Evolutionary conservation across 2,888 invertebrate genomes (phyloP).

Genomic region (Clistopyga incitator): DNA sequence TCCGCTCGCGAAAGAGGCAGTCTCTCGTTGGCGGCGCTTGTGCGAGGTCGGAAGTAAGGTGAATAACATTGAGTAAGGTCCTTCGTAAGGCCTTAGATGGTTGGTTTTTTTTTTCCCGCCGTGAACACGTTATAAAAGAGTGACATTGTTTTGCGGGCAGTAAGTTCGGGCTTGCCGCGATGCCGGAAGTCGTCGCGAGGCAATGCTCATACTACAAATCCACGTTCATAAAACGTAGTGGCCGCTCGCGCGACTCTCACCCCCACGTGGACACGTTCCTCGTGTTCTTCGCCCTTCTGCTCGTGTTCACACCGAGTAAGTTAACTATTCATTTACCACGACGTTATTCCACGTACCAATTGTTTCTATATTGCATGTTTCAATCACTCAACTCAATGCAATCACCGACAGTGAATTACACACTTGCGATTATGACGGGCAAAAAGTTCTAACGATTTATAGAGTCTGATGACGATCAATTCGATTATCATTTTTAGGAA

Average conservation of each 20-base stretch:
- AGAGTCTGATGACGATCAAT: no score
- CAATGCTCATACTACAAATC: slow-evolving; percentile 67
- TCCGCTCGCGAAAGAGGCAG: slow-evolving; percentile 70
- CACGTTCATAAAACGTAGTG: slow-evolving; percentile 57
- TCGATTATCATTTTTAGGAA: no score
- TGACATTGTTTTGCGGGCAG: slow-evolving; percentile 18
- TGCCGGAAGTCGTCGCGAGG: slow-evolving; percentile 67
- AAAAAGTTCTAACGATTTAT: no score
- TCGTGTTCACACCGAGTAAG: slow-evolving; percentile 72
- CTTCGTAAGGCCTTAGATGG: slow-evolving; percentile 8
- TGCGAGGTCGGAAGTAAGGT: slow-evolving; percentile 69
- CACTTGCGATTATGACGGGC: no score
- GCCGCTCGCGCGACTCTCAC: slow-evolving; percentile 63
- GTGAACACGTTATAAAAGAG: neutral
- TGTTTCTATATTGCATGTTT: neutral
- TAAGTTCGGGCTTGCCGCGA: slow-evolving; percentile 66
- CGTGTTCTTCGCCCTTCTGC: slow-evolving; percentile 72
- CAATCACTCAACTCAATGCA: no score
- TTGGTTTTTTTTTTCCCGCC: slow-evolving; percentile 24
- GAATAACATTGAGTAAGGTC: slow-evolving; percentile 23
- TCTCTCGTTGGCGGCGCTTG: slow-evolving; percentile 77
- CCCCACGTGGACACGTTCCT: slow-evolving; percentile 75
- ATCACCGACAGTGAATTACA: no score
- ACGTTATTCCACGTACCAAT: neutral
- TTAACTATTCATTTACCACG: slow-evolving; percentile 23